phyloP scores from a whole-genome alignment of 2,113 vertebrate species.

The Sander lucioperca region DNA sequence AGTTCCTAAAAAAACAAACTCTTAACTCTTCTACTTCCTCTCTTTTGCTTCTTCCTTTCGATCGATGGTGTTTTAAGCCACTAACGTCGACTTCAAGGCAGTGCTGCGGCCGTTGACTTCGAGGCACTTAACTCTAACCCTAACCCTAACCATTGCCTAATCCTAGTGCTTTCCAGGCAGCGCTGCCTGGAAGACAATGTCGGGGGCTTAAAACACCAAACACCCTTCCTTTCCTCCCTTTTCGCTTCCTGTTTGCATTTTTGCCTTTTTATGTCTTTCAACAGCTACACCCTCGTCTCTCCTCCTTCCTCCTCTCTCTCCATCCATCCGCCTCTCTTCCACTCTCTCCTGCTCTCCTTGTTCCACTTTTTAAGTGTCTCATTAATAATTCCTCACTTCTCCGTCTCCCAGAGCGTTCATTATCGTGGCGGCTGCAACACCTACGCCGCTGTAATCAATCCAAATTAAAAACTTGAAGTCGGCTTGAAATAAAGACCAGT shows the following conservation, averaged over 20 bases:
- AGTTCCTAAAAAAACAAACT: background rate
- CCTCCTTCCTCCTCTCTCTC: conserved; percentile 3
- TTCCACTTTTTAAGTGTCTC: conserved; percentile 67
- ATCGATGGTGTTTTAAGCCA: no score
- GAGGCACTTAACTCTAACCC: no score
- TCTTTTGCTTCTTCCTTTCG: background rate
- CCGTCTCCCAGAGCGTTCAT: conserved; percentile 59
- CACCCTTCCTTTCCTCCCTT: background rate
- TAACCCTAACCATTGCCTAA: no score
- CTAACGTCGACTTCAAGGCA: no score
- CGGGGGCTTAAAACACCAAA: no score
- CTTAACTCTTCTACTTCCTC: background rate
- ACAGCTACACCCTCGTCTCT: no score
- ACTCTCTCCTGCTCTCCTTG: conserved; percentile 13
- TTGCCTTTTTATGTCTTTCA: background rate
- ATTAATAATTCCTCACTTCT: conserved; percentile 67
- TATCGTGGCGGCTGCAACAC: conserved; percentile 56
- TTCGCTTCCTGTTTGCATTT: background rate
- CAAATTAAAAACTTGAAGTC: conserved; percentile 67
- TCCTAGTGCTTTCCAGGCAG: no score
- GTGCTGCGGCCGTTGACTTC: no score
- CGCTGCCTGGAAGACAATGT: no score
- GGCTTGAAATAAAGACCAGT: conserved; percentile 43
- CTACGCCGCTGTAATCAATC: conserved; percentile 66
- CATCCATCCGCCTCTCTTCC: conserved; percentile 37